Percentiles rank a stretch among this genome's conserved stretches.
Conservation (phyloP, 2,113 vertebrate genomes). For the Scophthalmus maximus region DNA sequence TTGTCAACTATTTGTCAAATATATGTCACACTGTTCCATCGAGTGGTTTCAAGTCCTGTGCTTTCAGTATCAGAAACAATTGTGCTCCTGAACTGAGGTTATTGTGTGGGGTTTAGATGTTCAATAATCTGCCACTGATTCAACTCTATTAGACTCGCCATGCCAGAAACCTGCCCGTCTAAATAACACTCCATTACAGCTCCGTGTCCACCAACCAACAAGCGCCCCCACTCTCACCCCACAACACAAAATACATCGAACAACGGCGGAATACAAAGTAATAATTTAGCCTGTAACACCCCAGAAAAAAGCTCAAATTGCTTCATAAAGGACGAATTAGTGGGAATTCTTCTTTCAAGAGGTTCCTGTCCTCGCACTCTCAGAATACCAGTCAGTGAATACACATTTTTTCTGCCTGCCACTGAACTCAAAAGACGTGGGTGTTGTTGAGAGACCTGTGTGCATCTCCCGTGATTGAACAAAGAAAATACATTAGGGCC, state of each 20-base stretch:
- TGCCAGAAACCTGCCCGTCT: constrained; percentile 18
- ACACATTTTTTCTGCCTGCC: constrained; percentile 7
- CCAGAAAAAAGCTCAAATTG: not conserved
- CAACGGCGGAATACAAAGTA: not conserved
- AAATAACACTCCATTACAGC: constrained; percentile 34
- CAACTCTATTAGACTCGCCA: constrained; percentile 31
- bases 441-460: constrained; percentile 23
- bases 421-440: constrained; percentile 2
- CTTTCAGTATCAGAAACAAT: not conserved
- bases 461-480: constrained; percentile 38
- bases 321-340: constrained; percentile 4
- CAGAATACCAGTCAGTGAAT: constrained; percentile 14
- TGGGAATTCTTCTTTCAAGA: constrained; percentile 1
- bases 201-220: not conserved
- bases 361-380: constrained; percentile 16
- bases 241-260: not conserved
- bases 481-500: constrained; percentile 52
- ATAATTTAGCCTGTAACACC: constrained; percentile 4
- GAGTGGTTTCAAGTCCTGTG: not conserved
- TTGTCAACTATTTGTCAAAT: too few relatives aligned
- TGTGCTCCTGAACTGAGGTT: not conserved
- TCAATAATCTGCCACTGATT: constrained; percentile 17
- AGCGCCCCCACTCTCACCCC: not conserved
- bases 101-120: constrained; percentile 3
- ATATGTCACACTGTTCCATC: not conserved